These are phyloP conservation scores for Onchidella celtica DNA, from an alignment of 2,888 invertebrate genomes.

Conservation along the genomic window DNA sequence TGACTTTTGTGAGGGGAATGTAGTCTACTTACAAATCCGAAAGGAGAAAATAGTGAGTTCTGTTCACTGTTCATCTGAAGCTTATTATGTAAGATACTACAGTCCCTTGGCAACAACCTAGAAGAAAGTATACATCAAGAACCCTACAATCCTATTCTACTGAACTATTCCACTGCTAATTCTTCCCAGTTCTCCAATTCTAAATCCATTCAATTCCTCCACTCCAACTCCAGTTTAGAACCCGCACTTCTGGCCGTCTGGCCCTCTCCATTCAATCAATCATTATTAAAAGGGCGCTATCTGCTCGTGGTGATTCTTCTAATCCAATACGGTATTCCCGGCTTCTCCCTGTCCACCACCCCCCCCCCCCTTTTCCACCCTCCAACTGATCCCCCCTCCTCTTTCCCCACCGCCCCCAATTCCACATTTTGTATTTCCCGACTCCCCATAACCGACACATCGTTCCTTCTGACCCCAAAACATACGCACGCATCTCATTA, in stretches of 20 bases:
- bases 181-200: too few relatives aligned
- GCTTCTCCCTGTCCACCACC: slow-evolving; percentile 25
- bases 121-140: too few relatives aligned
- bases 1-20: too few relatives aligned
- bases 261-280: slow-evolving; percentile 38
- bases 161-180: background rate
- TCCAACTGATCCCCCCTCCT: too few relatives aligned
- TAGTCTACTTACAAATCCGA: too few relatives aligned
- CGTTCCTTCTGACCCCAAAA: background rate
- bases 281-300: slow-evolving; percentile 36
- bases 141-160: background rate
- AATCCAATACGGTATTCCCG: slow-evolving; percentile 17
- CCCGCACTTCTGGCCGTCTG: too few relatives aligned
- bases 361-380: slow-evolving; percentile 9
- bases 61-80: too few relatives aligned
- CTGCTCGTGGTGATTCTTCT: slow-evolving; percentile 16
- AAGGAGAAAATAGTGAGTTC: too few relatives aligned
- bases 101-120: too few relatives aligned
- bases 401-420: background rate
- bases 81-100: too few relatives aligned
- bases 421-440: background rate
- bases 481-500: slow-evolving; percentile 28
- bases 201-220: too few relatives aligned
- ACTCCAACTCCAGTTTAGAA: too few relatives aligned
- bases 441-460: background rate